Evolutionary conservation across 2,797 vertebrate genomes (phyloP).

Genomic region (Sphenopsis melanotis): DNA sequence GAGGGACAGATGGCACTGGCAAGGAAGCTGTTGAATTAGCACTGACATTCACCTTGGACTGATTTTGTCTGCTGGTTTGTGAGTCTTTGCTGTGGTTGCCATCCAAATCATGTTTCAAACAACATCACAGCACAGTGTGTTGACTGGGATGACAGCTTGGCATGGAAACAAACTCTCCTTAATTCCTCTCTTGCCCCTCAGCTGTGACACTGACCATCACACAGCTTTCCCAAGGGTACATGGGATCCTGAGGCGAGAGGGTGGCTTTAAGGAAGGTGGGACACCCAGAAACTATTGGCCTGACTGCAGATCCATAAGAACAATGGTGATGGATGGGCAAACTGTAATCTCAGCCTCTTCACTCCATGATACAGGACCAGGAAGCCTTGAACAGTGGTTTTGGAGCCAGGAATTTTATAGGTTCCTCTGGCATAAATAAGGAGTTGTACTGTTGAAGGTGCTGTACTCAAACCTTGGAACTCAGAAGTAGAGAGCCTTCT

Average conservation of each 20-base stretch:
- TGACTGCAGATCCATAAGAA: not conserved
- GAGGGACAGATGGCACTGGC: rapidly evolving
- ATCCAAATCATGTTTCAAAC: not conserved
- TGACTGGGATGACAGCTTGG: not conserved
- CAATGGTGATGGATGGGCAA: not conserved
- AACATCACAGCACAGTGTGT: rapidly evolving
- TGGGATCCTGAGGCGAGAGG: rapidly evolving
- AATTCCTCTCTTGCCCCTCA: not conserved
- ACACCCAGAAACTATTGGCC: not conserved
- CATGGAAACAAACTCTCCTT: not conserved
- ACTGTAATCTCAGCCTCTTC: not conserved
- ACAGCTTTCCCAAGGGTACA: not conserved
- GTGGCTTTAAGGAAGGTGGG: not conserved
- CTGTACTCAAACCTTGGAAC: not conserved
- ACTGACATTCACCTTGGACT: rapidly evolving
- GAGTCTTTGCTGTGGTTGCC: not conserved
- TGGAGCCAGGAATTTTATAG: not conserved
- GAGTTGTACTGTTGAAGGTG: not conserved
- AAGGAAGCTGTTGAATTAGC: not conserved
- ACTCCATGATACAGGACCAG: not conserved
- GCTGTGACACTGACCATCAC: not conserved
- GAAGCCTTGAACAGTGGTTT: not conserved
- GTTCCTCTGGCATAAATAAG: not conserved
- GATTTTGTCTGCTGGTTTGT: not conserved
- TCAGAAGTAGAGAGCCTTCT: not conserved